Conservation (phyloP, 53 echinoderm and acorn worm genomes). For the Paracentrotus lividus region DNA sequence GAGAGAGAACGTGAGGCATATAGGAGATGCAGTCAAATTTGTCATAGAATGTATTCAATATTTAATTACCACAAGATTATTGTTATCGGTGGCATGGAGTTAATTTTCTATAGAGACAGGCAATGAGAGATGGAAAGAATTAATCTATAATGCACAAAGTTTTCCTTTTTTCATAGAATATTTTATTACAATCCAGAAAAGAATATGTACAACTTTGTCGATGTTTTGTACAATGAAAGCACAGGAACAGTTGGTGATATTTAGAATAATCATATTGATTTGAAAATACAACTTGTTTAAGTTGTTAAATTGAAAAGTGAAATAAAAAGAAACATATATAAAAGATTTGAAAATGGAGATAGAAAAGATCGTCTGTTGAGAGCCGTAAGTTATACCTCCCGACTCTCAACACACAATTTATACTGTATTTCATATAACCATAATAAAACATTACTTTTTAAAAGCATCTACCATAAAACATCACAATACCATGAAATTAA, state of each 20-base stretch:
- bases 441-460: not conserved
- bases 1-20: not conserved
- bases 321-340: not conserved
- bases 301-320: no score
- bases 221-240: slow-evolving; percentile 67
- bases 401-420: not conserved
- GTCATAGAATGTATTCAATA: no score
- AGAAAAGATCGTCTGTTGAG: no score
- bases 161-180: slow-evolving; percentile 61
- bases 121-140: not conserved
- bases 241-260: slow-evolving; percentile 44
- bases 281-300: not conserved
- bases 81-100: not conserved
- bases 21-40: not conserved
- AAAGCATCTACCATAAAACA: not conserved
- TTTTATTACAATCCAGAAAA: slow-evolving; percentile 67
- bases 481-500: not conserved
- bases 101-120: not conserved
- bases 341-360: no score
- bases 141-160: slow-evolving; percentile 1
- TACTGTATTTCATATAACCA: not conserved
- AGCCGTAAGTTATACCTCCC: no score
- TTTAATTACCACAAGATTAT: not conserved
- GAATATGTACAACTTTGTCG: slow-evolving; percentile 64
- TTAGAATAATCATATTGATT: not conserved